A percentile compares a stretch with the other conserved stretches of the same genome.
phyloP scores from a whole-genome alignment of 1,140 invertebrate genomes.

The Diprion similis region DNA sequence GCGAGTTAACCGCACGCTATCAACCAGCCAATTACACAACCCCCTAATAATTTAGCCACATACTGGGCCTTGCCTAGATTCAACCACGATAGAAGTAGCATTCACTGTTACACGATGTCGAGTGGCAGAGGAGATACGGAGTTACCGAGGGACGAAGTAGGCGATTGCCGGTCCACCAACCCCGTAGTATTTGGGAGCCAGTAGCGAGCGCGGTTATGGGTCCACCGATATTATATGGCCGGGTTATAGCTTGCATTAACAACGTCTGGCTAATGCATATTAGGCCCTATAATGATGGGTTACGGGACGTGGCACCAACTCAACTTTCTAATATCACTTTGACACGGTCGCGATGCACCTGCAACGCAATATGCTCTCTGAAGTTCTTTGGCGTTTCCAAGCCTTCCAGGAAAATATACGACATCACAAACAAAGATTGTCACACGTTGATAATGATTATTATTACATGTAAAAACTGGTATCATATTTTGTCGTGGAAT shows the following conservation, averaged over 20 bases:
- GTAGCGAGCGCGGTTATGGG: neutral
- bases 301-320: neutral
- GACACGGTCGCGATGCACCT: neutral
- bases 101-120: no score
- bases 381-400: no score
- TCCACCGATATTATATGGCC: neutral
- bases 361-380: no score
- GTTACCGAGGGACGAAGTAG: no score
- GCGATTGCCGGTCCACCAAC: no score
- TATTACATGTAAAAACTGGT: no score
- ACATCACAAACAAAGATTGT: no score
- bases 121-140: no score
- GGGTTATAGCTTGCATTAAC: neutral
- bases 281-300: neutral
- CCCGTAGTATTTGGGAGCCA: neutral
- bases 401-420: no score
- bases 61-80: conserved; percentile 1
- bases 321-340: conserved; percentile 6
- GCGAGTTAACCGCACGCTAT: conserved; percentile 6
- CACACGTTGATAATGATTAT: no score
- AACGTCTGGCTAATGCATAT: conserved; percentile 4
- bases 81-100: neutral
- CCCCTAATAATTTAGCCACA: conserved; percentile 7
- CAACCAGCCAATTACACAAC: conserved; percentile 7
- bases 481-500: no score